Evolutionary conservation across 2,888 invertebrate species (phyloP).

Genomic region (Flexamia atlantica): DNA sequence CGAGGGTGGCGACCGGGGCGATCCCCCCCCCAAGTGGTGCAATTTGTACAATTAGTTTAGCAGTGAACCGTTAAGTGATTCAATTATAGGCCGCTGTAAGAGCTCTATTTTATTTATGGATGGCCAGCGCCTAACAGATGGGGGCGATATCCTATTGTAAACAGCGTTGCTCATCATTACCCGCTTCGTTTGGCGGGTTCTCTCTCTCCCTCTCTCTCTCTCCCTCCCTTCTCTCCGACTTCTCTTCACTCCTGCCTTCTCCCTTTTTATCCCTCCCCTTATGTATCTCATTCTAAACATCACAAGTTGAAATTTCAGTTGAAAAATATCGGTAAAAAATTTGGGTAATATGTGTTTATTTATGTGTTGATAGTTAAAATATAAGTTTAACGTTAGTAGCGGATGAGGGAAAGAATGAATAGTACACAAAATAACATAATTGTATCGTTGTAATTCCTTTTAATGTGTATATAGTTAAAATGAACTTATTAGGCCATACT

Average conservation of each 20-base stretch:
- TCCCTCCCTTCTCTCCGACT: constrained; percentile 44
- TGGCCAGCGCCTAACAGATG: constrained; percentile 60
- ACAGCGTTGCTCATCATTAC: constrained; percentile 59
- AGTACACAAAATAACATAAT: no score
- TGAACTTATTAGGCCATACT: no score
- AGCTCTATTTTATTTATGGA: constrained; percentile 54
- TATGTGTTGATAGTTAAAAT: no score
- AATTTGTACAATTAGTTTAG: constrained; percentile 60
- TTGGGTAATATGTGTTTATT: no score
- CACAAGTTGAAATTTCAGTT: no score
- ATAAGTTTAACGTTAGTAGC: no score
- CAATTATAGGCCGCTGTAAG: constrained; percentile 56
- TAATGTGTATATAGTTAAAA: no score
- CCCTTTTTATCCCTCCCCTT: constrained; percentile 52
- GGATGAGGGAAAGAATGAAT: no score
- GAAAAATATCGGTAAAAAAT: no score
- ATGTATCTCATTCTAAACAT: constrained; percentile 52
- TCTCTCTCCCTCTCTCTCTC: constrained; percentile 48
- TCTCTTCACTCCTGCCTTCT: constrained; percentile 26
- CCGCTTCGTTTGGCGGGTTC: constrained; percentile 41
- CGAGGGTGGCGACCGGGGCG: background rate
- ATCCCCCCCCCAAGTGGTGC: constrained; percentile 43
- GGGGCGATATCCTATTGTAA: constrained; percentile 62
- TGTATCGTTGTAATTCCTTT: no score
- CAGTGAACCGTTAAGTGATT: constrained; percentile 58